Evolutionary conservation across 2,888 invertebrate genomes (phyloP).

Genomic region (Xestia ashworthii): DNA sequence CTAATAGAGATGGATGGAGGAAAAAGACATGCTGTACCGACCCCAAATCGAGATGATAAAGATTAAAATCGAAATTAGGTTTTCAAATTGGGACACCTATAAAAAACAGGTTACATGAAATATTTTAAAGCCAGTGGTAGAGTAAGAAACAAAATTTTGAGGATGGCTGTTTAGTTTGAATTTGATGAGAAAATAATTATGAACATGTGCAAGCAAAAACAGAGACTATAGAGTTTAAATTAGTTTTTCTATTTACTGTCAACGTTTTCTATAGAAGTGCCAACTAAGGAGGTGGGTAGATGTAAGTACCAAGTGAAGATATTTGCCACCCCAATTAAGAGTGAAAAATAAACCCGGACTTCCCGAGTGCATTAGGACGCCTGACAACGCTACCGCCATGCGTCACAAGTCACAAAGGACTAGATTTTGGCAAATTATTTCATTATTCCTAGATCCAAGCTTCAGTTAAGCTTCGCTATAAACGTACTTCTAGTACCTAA

Average conservation of each 20-base stretch:
- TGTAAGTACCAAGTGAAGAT: neutral
- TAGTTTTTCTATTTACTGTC: neutral
- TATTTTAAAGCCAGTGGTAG: neutral
- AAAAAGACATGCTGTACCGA: neutral
- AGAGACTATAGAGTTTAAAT: neutral
- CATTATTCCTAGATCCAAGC: constrained; percentile 22
- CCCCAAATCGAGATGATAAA: neutral
- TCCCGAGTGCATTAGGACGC: neutral
- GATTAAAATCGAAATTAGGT: neutral
- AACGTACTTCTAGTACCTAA: constrained; percentile 17
- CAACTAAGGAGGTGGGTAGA: neutral
- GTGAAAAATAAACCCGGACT: neutral
- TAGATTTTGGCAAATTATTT: constrained; percentile 42
- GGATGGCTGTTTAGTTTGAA: neutral
- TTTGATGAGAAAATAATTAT: neutral
- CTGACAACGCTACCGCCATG: neutral
- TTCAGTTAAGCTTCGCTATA: constrained; percentile 28
- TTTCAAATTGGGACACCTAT: neutral
- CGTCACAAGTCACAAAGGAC: constrained; percentile 37
- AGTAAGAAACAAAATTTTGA: neutral
- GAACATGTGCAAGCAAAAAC: neutral
- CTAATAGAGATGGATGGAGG: neutral
- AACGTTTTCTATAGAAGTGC: neutral
- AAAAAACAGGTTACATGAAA: neutral
- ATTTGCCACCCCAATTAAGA: neutral